Conservation (phyloP, 2,113 vertebrate genomes). For the Cyphomyrus plagiostoma region DNA sequence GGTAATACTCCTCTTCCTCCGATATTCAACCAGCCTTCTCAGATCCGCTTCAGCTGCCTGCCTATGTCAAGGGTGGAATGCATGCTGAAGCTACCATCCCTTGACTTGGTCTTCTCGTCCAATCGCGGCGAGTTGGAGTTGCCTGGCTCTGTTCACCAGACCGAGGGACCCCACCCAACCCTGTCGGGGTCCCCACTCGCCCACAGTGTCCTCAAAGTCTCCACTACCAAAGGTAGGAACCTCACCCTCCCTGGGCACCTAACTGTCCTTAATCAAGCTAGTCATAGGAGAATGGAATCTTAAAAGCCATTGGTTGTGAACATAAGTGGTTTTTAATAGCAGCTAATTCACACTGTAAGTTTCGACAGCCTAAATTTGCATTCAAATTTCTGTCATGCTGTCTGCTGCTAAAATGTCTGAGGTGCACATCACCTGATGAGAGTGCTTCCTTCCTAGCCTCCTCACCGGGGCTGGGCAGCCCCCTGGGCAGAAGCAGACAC, state of each 20-base stretch:
- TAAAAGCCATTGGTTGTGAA: background rate
- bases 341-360: background rate
- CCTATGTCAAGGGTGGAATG: constrained; percentile 95
- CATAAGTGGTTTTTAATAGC: background rate
- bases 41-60: constrained; percentile 96
- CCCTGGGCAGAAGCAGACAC: constrained; percentile 84
- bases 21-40: constrained; percentile 73
- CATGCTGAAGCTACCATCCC: constrained; percentile 91
- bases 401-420: background rate
- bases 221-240: constrained; percentile 70
- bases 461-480: constrained; percentile 69
- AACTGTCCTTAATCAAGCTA: background rate
- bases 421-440: background rate
- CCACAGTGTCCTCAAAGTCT: constrained; percentile 64
- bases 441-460: constrained; percentile 57
- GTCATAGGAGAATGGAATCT: background rate
- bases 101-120: constrained; percentile 96
- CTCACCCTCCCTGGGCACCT: background rate
- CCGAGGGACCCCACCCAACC: background rate
- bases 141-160: constrained; percentile 33
- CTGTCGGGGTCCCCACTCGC: constrained; percentile 50
- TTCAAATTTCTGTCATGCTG: background rate
- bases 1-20: background rate
- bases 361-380: background rate
- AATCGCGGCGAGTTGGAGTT: constrained; percentile 90